These are phyloP conservation scores for Liolophura sinensis DNA, from an alignment of 1,140 invertebrate genomes.

Conservation along the genomic window DNA sequence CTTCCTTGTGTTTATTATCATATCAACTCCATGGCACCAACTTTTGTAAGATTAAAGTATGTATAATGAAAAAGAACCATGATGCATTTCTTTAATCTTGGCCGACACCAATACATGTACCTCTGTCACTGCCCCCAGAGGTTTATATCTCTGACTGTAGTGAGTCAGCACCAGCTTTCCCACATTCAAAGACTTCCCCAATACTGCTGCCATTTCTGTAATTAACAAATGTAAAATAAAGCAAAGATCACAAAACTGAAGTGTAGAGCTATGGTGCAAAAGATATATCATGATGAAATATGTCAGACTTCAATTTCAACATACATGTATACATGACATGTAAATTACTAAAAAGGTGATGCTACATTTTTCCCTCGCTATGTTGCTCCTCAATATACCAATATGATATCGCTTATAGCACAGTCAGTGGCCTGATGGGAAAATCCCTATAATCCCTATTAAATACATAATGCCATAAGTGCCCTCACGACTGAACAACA, in stretches of 20 bases:
- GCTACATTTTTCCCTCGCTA: neutral
- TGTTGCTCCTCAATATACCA: neutral
- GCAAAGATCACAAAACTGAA: neutral
- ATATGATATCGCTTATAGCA: too few species aligned
- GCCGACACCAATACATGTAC: conserved; percentile 15
- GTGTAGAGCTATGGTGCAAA: neutral
- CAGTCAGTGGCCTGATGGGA: too few species aligned
- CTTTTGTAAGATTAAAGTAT: neutral
- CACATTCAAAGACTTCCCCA: conserved; percentile 50
- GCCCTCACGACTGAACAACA: too few species aligned
- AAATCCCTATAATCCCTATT: too few species aligned
- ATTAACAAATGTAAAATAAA: conserved; percentile 13
- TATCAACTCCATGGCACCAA: neutral
- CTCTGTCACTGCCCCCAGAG: conserved; percentile 15
- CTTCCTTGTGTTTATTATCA: neutral
- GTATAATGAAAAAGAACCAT: neutral
- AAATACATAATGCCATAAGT: too few species aligned
- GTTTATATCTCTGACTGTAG: conserved; percentile 60
- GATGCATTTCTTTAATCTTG: neutral
- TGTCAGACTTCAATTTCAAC: neutral
- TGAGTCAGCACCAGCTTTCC: conserved; percentile 57
- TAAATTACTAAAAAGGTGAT: neutral
- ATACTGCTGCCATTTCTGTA: conserved; percentile 54
- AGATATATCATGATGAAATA: neutral
- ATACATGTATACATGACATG: neutral